Evolutionary conservation across 1,140 invertebrate species (phyloP).

Genomic region (Caenorhabditis inopinata): DNA sequence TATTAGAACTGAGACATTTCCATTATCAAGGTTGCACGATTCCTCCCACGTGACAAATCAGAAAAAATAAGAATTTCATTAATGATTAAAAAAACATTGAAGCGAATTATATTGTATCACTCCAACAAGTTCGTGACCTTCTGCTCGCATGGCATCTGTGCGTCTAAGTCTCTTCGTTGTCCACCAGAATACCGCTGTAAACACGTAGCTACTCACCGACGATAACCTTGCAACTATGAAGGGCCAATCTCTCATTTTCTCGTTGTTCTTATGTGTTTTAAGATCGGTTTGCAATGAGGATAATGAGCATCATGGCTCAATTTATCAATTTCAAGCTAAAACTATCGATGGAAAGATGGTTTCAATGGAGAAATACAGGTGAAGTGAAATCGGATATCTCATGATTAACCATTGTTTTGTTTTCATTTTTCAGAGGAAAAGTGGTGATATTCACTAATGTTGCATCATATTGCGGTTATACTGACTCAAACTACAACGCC

Average conservation of each 20-base stretch:
- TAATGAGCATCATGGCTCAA: background rate
- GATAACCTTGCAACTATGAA: background rate
- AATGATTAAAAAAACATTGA: too few relatives aligned
- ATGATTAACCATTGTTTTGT: too few relatives aligned
- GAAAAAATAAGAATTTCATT: too few relatives aligned
- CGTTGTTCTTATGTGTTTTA: background rate
- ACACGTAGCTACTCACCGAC: background rate
- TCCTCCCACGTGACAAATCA: background rate
- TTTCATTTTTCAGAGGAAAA: conserved; percentile 29
- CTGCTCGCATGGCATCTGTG: background rate
- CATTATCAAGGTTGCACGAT: background rate
- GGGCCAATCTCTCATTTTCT: background rate
- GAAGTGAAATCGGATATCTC: too few relatives aligned
- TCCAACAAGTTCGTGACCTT: background rate
- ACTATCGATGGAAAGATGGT: background rate
- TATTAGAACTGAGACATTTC: background rate
- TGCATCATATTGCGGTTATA: conserved; percentile 54
- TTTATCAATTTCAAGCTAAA: conserved; percentile 8
- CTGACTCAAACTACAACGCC: conserved; percentile 54
- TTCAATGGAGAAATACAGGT: conserved; percentile 27
- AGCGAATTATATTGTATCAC: background rate
- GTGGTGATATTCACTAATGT: conserved; percentile 51
- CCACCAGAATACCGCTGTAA: background rate
- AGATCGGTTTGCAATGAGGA: background rate
- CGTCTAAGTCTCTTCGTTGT: background rate